These are phyloP conservation scores for Mormyrus iriodes DNA, from an alignment of 2,113 vertebrate species.

Conservation along the genomic window DNA sequence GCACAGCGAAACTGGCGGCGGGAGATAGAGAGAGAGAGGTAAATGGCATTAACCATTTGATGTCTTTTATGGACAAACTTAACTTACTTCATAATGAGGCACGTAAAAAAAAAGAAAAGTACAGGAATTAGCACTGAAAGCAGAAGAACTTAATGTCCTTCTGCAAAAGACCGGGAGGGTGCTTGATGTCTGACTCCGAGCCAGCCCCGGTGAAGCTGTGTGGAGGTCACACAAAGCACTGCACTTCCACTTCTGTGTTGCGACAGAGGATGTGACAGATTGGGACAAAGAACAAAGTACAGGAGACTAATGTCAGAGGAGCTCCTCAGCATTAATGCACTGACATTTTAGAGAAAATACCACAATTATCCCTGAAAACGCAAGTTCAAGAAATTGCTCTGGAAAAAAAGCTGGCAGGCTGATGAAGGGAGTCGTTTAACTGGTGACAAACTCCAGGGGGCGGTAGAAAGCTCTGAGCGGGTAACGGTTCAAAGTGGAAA, in stretches of 20 bases:
- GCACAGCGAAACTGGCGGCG: neutral
- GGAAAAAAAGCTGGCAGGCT: neutral
- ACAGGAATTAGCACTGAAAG: neutral
- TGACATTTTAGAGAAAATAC: neutral
- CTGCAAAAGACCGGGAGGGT: neutral
- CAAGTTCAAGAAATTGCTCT: neutral
- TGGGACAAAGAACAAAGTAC: neutral
- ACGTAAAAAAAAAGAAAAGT: neutral
- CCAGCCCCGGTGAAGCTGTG: neutral
- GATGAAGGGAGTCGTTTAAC: neutral
- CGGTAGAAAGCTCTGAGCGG: neutral
- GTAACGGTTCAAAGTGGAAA: neutral
- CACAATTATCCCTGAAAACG: neutral
- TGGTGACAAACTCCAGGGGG: neutral
- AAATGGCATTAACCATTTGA: neutral
- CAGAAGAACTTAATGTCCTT: neutral
- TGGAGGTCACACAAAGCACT: neutral
- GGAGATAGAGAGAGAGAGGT: neutral
- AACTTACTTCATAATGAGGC: neutral
- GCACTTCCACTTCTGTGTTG: neutral
- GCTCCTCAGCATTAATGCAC: neutral
- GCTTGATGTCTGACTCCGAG: neutral
- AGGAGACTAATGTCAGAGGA: neutral
- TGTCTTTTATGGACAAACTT: constrained; percentile 6
- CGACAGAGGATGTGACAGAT: neutral